phyloP scores from a whole-genome alignment of 2,888 invertebrate species.

The Drosophila pseudotalamancana region DNA sequence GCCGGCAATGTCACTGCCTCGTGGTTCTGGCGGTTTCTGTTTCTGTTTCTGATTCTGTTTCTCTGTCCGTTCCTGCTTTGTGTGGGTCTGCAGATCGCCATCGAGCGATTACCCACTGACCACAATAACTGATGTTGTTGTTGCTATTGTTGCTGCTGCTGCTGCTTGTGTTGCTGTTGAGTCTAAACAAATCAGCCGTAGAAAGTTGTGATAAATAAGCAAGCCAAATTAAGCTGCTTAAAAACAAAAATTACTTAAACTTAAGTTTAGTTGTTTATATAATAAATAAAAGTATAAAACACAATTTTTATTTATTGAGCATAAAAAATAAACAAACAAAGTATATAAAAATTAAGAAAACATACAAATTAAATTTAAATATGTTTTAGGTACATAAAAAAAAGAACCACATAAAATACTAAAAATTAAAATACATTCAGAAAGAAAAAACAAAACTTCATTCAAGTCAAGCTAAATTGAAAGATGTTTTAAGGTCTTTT shows the following conservation, averaged over 20 bases:
- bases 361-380: too few relatives aligned
- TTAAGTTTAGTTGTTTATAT: neutral
- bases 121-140: slow-evolving; percentile 30
- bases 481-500: too few relatives aligned
- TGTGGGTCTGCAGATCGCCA: slow-evolving; percentile 34
- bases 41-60: neutral
- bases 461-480: too few relatives aligned
- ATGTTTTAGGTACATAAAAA: too few relatives aligned
- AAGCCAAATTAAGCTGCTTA: neutral
- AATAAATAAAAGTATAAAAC: neutral
- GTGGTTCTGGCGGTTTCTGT: slow-evolving; percentile 5
- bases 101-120: slow-evolving; percentile 29
- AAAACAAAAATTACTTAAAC: neutral
- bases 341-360: too few relatives aligned
- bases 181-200: neutral
- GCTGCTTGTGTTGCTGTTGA: neutral
- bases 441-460: too few relatives aligned
- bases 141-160: slow-evolving; percentile 2
- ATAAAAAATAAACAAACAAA: neutral
- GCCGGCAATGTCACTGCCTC: slow-evolving; percentile 51
- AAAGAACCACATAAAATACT: too few relatives aligned
- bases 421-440: too few relatives aligned
- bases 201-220: neutral
- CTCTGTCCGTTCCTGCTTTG: slow-evolving; percentile 13
- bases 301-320: neutral